Percentiles rank a stretch among this genome's conserved stretches.
phyloP scores from a whole-genome alignment of 2,888 invertebrate genomes.

The Pseudococcus jackbeardsleyi region DNA sequence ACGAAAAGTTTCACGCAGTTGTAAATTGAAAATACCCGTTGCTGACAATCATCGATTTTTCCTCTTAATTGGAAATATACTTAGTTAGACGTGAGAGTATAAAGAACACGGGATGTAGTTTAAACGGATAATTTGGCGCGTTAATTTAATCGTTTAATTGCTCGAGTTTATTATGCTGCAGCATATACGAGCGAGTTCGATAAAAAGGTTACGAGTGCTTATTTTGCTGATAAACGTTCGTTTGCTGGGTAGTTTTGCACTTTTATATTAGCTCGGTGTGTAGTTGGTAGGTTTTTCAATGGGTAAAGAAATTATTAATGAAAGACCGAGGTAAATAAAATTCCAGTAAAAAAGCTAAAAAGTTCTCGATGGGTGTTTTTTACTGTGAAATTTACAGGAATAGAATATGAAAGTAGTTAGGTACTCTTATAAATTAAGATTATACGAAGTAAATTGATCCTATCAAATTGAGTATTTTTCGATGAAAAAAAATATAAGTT shows the following conservation, averaged over 20 bases:
- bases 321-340: not conserved
- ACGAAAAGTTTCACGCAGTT: slow-evolving; percentile 38
- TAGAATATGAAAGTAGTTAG: no score
- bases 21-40: slow-evolving; percentile 37
- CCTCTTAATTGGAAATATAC: slow-evolving; percentile 21
- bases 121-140: slow-evolving; percentile 13
- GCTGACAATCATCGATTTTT: slow-evolving; percentile 42
- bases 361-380: not conserved
- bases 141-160: slow-evolving; percentile 46
- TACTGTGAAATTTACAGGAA: no score
- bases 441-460: no score
- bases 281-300: not conserved
- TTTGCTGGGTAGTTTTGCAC: not conserved
- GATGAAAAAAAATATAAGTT: no score
- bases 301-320: not conserved
- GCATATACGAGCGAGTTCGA: not conserved
- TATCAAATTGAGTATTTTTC: no score
- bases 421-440: no score
- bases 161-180: not conserved
- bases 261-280: not conserved
- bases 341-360: not conserved
- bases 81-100: not conserved
- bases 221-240: no score
- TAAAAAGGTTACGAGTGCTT: no score
- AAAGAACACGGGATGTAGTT: not conserved